These are phyloP conservation scores for Anastrepha obliqua DNA, from an alignment of 1,140 invertebrate genomes.

Conservation along the genomic window DNA sequence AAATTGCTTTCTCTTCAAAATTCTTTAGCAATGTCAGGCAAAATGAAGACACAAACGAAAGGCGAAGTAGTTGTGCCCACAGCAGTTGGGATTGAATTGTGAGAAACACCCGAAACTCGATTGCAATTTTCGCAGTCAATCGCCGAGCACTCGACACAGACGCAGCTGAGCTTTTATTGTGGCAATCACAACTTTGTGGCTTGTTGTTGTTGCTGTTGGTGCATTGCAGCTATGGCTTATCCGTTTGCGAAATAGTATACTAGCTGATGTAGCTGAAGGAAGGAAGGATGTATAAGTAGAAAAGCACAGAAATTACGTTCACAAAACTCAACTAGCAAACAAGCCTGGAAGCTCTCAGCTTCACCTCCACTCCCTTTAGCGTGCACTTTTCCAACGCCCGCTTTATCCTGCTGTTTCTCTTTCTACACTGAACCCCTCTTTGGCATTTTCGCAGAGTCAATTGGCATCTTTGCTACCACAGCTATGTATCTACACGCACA, in stretches of 20 bases:
- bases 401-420: no score
- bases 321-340: no score
- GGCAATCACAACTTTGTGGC: neutral
- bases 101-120: constrained; percentile 39
- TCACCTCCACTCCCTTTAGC: neutral
- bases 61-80: neutral
- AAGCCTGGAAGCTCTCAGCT: neutral
- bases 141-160: constrained; percentile 23
- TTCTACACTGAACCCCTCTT: neutral
- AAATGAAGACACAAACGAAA: neutral
- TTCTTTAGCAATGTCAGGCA: neutral
- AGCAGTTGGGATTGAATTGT: neutral
- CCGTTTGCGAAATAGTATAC: no score
- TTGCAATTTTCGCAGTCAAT: constrained; percentile 24
- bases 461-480: constrained; percentile 18
- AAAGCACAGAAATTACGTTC: neutral
- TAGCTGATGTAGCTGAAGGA: no score
- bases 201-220: neutral
- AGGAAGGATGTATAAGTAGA: no score
- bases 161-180: constrained; percentile 8
- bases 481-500: neutral
- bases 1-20: constrained; percentile 1
- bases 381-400: neutral
- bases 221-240: neutral
- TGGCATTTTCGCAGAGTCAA: constrained; percentile 27